Conservation (phyloP, 2,113 vertebrate genomes). For the Scopus umbretta region DNA sequence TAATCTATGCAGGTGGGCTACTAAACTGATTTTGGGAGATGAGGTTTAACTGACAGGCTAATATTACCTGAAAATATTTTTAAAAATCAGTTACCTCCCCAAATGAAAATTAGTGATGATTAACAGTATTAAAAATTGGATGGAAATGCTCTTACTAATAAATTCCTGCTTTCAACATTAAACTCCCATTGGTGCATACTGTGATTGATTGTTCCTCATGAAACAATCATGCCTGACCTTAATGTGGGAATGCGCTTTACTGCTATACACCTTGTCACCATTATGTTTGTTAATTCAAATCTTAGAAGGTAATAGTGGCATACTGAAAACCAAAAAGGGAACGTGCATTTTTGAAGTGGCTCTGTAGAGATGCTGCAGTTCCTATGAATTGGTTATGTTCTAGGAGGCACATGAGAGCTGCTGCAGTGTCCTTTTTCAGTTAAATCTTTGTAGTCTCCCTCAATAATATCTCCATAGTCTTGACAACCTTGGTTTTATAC, state of each 20-base stretch:
- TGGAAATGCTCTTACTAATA: neutral
- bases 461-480: neutral
- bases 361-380: neutral
- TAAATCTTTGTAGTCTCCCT: neutral
- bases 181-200: neutral
- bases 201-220: neutral
- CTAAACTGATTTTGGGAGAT: neutral
- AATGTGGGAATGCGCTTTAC: neutral
- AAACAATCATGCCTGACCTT: neutral
- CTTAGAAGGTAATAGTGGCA: neutral
- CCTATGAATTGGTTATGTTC: neutral
- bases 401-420: neutral
- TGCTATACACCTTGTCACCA: neutral
- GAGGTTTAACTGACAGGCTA: neutral
- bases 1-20: neutral
- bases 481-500: conserved; percentile 1
- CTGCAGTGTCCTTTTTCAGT: neutral
- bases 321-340: neutral
- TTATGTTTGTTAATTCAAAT: neutral
- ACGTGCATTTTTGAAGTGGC: neutral
- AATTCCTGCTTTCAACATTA: neutral
- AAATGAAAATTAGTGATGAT: neutral
- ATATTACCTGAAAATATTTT: neutral
- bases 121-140: neutral
- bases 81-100: neutral